Evolutionary conservation across 1,140 invertebrate species (phyloP).

Genomic region (Hetaerina americana): DNA sequence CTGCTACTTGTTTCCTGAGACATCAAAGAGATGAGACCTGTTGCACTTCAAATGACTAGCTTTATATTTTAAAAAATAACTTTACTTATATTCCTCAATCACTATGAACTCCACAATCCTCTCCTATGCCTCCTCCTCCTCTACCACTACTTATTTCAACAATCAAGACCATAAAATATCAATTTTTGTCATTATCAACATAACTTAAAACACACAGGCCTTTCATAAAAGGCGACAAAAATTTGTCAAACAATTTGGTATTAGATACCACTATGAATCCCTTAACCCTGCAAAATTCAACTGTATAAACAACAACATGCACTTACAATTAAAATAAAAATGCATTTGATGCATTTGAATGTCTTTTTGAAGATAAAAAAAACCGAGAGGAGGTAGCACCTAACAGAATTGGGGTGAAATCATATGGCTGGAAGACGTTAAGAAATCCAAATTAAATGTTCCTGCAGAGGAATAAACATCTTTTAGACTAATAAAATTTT

Average conservation of each 20-base stretch:
- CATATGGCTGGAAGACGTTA: background rate
- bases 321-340: background rate
- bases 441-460: background rate
- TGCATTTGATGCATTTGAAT: background rate
- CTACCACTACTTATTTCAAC: background rate
- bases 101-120: background rate
- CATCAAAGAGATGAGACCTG: background rate
- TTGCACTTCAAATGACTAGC: background rate
- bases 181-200: background rate
- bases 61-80: constrained; percentile 1
- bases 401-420: background rate
- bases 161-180: background rate
- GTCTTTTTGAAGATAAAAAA: background rate
- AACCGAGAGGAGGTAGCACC: background rate
- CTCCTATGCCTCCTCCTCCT: background rate
- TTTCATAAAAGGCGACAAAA: background rate
- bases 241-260: background rate
- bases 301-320: background rate
- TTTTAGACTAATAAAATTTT: constrained; percentile 1
- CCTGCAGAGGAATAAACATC: background rate
- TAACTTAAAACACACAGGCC: background rate
- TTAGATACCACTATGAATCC: background rate
- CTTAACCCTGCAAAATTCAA: background rate
- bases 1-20: background rate
- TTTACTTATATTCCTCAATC: background rate